Evolutionary conservation across 1,140 invertebrate species (phyloP), one percentile per base, ranked within the genome.

Genomic region (Zaprionus ornatus): DNA sequence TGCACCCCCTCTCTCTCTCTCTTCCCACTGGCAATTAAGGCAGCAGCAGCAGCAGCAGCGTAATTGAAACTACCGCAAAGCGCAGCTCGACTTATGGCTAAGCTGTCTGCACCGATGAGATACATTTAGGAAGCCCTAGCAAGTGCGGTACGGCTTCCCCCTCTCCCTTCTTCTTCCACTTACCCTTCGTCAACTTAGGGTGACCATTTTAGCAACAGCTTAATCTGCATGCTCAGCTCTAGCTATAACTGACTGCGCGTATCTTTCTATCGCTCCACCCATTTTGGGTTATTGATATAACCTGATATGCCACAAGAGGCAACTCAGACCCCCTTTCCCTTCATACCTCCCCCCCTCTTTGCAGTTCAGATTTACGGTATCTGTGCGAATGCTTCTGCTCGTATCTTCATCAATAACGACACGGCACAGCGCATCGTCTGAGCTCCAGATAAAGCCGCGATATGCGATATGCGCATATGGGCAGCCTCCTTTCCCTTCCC

Each of bases 251-350:
- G n/a, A n/a, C n/a, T n/a, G n/a, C n/a, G n/a, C n/a, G n/a, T n/a
- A 23, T 56, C 19, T 50, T 73, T 37, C 65, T 70, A 64, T 61
- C 74, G 90, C 83, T 91, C 86, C 90, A 91, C 90, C 90, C 90
- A 85, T 91, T 91, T 91, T 87, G 75, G 86, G 83, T 91, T 91
- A 91, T 91, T 91, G 90, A 91, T 91, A 91, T 90, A 91, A 88
- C 86, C 81, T 80, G 81, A 91, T 91, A 91, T 88, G 82, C 74
- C 68, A 70, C 17, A 15, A 23, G n/a, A 45, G 21, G 2, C 4
- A 27, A 23, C 2, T 9, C 9, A 12, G n/a, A 3, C 15, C 21
- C 21, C 45, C 23, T 12, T 3, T 25, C 15, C n/a, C 2, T 52
- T 52, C 25, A 59, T 25, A 21, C 2, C 52, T 52, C 29, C 55